Conservation (phyloP, 2,797 vertebrate species). For the Podarcis lilfordi region DNA sequence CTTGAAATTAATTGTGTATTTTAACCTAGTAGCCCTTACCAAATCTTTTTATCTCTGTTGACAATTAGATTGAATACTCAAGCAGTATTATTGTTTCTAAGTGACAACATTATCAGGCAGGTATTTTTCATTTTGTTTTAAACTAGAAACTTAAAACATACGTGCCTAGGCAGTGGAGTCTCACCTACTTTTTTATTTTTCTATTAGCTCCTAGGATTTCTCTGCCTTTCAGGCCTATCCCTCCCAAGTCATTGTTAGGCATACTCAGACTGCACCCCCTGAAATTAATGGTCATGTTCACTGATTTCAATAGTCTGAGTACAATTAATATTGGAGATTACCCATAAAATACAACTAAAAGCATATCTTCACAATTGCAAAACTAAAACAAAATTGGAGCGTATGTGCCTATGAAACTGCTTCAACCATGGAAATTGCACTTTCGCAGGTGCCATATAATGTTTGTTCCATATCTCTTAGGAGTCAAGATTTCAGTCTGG, state of each 20-base stretch:
- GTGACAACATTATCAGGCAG: background rate
- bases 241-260: background rate
- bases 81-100: background rate
- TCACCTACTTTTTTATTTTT: background rate
- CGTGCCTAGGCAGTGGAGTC: background rate
- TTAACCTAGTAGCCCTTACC: background rate
- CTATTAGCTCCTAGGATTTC: background rate
- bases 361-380: background rate
- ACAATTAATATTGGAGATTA: too few relatives aligned
- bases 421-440: too few relatives aligned
- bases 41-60: background rate
- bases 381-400: background rate
- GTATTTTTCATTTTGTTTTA: constrained; percentile 12
- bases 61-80: constrained; percentile 2
- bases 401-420: too few relatives aligned
- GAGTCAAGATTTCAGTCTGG: too few relatives aligned
- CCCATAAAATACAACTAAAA: background rate
- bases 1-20: constrained; percentile 13
- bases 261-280: too few relatives aligned
- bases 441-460: too few relatives aligned
- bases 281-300: too few relatives aligned
- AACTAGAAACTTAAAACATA: background rate
- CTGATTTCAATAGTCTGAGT: too few relatives aligned
- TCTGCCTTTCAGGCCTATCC: background rate
- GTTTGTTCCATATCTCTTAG: too few relatives aligned